A percentile compares a stretch with the other conserved stretches of the same genome.
These are phyloP conservation scores for Cephalotes varians DNA, from an alignment of 2,888 invertebrate species.

Conservation along the genomic window DNA sequence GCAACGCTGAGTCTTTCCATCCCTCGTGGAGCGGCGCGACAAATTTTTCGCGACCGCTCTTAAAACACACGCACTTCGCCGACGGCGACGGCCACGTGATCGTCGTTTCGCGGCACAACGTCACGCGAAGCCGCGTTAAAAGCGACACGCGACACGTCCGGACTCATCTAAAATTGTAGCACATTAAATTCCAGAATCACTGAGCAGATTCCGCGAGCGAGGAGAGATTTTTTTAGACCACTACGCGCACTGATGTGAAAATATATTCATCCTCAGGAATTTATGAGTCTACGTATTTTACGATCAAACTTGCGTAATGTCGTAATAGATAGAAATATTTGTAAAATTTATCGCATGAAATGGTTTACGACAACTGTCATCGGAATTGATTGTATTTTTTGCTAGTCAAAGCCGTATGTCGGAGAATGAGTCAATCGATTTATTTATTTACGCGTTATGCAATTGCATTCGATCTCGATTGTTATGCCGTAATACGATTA, in stretches of 20 bases:
- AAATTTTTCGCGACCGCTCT: neutral
- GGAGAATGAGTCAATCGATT: neutral
- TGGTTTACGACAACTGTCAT: neutral
- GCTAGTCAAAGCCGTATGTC: neutral
- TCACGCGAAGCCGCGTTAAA: neutral
- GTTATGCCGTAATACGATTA: neutral
- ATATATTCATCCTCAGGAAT: neutral
- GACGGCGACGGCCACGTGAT: neutral
- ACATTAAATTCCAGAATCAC: slow-evolving; percentile 26
- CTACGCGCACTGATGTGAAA: neutral
- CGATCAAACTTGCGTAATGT: neutral
- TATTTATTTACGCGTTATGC: slow-evolving; percentile 27
- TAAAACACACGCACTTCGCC: slow-evolving; percentile 1
- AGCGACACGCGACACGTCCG: neutral
- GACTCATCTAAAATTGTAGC: slow-evolving; percentile 40
- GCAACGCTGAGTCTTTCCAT: slow-evolving; percentile 83
- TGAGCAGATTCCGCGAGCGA: neutral
- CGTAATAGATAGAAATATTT: neutral
- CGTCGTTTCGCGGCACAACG: slow-evolving; percentile 1
- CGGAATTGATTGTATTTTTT: neutral
- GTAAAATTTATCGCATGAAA: neutral
- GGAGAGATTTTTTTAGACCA: neutral
- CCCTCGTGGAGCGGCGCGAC: neutral
- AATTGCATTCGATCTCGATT: slow-evolving; percentile 14
- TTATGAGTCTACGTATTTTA: neutral